phyloP scores from a whole-genome alignment of 2,888 invertebrate species.

The Agonopterix arenella region DNA sequence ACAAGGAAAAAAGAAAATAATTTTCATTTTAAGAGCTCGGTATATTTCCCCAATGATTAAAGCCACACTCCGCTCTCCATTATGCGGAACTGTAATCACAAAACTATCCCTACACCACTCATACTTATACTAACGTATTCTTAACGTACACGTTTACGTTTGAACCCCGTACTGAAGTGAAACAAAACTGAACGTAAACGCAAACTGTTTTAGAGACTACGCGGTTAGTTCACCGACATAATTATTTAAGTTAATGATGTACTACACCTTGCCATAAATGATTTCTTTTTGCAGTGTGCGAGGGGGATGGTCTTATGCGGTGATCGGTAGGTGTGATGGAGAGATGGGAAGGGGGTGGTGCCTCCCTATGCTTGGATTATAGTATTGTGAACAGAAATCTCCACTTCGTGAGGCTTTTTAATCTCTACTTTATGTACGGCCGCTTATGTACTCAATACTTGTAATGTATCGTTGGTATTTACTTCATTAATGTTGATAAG shows the following conservation, averaged over 20 bases:
- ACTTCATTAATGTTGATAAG: no score
- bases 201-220: slow-evolving; percentile 11
- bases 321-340: slow-evolving; percentile 13
- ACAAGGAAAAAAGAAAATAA: neutral
- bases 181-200: slow-evolving; percentile 23
- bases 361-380: neutral
- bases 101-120: slow-evolving; percentile 44
- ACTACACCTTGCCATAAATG: slow-evolving; percentile 60
- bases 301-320: slow-evolving; percentile 20
- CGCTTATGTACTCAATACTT: no score
- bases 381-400: neutral
- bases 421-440: neutral
- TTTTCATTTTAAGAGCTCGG: slow-evolving; percentile 17
- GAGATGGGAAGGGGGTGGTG: slow-evolving; percentile 11
- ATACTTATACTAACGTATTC: slow-evolving; percentile 5
- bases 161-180: no score
- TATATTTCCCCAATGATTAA: slow-evolving; percentile 72
- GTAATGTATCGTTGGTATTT: no score
- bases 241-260: slow-evolving; percentile 75
- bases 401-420: neutral
- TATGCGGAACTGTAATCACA: slow-evolving; percentile 64
- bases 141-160: no score
- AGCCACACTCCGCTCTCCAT: slow-evolving; percentile 53
- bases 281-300: slow-evolving; percentile 49
- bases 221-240: slow-evolving; percentile 45